phyloP scores from a whole-genome alignment of 2,113 vertebrate genomes.

The Bolborhynchus lineola region DNA sequence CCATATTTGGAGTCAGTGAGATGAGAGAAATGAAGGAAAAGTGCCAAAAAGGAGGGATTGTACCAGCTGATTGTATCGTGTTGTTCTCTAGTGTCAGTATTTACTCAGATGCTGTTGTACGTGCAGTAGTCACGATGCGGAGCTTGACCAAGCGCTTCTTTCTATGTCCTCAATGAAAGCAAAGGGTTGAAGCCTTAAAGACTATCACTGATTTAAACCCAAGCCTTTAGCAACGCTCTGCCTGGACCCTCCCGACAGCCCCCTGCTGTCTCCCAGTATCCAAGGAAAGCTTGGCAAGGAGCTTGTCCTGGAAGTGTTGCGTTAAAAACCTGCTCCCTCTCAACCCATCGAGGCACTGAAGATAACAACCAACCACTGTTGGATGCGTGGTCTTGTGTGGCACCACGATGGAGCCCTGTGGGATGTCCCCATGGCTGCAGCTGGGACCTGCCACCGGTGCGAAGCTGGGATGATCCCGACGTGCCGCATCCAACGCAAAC shows the following conservation, averaged over 20 bases:
- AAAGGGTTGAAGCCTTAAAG: constrained; percentile 46
- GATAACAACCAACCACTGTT: accelerated
- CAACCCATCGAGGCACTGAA: accelerated
- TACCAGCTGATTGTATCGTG: constrained; percentile 7
- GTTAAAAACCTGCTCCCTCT: not conserved
- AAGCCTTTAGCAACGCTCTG: not conserved
- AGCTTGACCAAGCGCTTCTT: not conserved
- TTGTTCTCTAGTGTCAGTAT: constrained; percentile 19
- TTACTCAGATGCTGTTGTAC: not conserved
- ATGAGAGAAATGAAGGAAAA: constrained; percentile 7
- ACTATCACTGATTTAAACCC: not conserved
- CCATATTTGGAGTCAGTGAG: not conserved
- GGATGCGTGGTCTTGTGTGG: accelerated
- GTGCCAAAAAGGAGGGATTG: constrained; percentile 42
- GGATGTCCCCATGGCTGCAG: not conserved
- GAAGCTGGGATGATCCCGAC: not conserved
- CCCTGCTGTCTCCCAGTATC: accelerated
- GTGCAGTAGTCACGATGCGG: not conserved
- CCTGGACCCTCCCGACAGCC: not conserved
- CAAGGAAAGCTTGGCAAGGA: accelerated
- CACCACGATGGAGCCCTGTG: accelerated
- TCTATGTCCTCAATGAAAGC: not conserved
- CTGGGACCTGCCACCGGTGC: accelerated
- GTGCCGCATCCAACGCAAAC: accelerated
- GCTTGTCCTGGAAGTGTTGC: not conserved